A percentile compares a stretch with the other conserved stretches of the same genome.
Conservation (phyloP, 2,888 invertebrate species). For the Erannis defoliaria region DNA sequence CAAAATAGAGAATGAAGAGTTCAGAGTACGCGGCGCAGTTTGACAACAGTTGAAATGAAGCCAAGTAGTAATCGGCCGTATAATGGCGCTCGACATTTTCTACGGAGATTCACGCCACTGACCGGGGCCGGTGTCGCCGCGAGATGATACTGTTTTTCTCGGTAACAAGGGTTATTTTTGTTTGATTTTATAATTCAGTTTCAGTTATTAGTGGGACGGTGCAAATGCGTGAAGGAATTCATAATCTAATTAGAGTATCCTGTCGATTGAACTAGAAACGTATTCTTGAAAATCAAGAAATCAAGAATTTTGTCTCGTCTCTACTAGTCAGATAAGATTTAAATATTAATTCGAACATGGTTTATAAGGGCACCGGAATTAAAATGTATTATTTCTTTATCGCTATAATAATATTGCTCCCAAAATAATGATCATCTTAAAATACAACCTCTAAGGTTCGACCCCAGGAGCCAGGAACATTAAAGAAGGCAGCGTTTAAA, state of each 20-base stretch:
- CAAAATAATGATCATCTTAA: too few species aligned
- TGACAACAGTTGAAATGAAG: constrained; percentile 42
- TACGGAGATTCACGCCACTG: constrained; percentile 30
- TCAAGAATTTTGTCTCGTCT: neutral
- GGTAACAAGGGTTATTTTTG: constrained; percentile 15
- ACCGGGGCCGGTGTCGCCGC: neutral
- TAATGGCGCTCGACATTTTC: constrained; percentile 37
- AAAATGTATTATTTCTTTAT: too few species aligned
- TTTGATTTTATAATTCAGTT: neutral
- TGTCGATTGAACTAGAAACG: neutral
- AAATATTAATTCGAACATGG: too few species aligned
- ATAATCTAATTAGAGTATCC: constrained; percentile 14
- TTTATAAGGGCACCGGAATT: too few species aligned
- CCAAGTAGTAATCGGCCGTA: constrained; percentile 44
- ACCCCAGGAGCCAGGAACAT: too few species aligned
- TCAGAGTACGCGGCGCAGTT: constrained; percentile 4
- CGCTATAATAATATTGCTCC: too few species aligned
- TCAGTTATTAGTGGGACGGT: neutral
- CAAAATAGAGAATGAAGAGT: constrained; percentile 18
- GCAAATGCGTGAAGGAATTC: neutral
- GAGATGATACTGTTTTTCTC: constrained; percentile 1
- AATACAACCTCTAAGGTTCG: too few species aligned
- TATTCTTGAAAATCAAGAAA: neutral
- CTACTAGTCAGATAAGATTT: too few species aligned
- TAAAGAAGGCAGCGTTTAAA: too few species aligned